Percentiles rank a stretch among this genome's conserved stretches.
Evolutionary conservation across 1,140 invertebrate species (phyloP).

Genomic region (Drosophila elegans): DNA sequence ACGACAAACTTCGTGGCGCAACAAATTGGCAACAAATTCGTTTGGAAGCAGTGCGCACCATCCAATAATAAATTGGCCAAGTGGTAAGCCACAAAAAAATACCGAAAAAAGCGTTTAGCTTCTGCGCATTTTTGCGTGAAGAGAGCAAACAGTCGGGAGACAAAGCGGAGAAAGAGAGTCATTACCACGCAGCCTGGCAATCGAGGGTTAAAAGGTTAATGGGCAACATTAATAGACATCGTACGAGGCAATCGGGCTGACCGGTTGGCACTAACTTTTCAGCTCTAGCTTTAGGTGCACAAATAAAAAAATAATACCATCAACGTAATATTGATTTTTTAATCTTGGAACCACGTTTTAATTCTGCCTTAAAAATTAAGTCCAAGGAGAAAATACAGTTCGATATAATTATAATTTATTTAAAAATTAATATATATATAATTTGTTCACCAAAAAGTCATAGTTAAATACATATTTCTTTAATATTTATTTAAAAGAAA

Average conservation of each 20-base stretch:
- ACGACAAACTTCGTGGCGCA: conserved; percentile 59
- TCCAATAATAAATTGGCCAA: conserved; percentile 73
- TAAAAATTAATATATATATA: too few relatives aligned
- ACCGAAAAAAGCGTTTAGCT: conserved; percentile 61
- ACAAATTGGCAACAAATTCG: conserved; percentile 80
- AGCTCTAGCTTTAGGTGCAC: conserved; percentile 20
- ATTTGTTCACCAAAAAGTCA: too few relatives aligned
- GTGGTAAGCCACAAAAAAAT: conserved; percentile 29
- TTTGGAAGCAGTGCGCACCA: conserved; percentile 30
- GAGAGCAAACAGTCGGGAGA: conserved; percentile 20
- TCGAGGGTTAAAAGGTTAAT: conserved; percentile 73
- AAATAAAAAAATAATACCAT: background rate
- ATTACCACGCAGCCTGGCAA: conserved; percentile 73
- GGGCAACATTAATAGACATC: conserved; percentile 77
- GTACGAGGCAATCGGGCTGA: conserved; percentile 63
- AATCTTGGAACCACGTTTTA: background rate
- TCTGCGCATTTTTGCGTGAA: conserved; percentile 81
- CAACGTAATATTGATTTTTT: too few relatives aligned
- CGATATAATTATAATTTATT: too few relatives aligned
- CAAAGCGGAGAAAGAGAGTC: conserved; percentile 60
- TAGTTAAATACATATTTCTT: too few relatives aligned
- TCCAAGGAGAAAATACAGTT: too few relatives aligned
- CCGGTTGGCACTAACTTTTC: conserved; percentile 28
- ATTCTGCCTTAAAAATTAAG: background rate
- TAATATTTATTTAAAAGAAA: too few relatives aligned